These are phyloP conservation scores for Bolborhynchus lineola DNA, from an alignment of 2,113 vertebrate genomes.

Conservation along the genomic window DNA sequence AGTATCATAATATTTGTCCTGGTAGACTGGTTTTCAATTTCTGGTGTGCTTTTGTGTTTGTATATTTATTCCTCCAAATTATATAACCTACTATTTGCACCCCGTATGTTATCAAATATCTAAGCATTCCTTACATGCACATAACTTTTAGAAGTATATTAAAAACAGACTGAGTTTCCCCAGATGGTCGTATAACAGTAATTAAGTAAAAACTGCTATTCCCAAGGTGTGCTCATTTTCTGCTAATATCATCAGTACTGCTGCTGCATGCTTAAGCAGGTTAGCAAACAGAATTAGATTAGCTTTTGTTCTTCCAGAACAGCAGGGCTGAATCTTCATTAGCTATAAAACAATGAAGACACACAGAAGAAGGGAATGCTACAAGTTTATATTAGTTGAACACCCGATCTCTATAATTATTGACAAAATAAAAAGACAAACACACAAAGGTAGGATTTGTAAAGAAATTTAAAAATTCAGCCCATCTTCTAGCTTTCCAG, in stretches of 20 bases:
- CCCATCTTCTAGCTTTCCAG: not conserved
- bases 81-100: not conserved
- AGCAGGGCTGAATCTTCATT: not conserved
- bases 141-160: slow-evolving; percentile 6
- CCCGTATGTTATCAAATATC: not conserved
- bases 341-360: not conserved
- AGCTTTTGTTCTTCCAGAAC: slow-evolving; percentile 8
- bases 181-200: not conserved
- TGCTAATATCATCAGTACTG: slow-evolving; percentile 8
- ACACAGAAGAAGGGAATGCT: not conserved
- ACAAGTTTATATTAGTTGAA: not conserved
- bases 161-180: slow-evolving; percentile 20
- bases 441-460: not conserved
- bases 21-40: not conserved
- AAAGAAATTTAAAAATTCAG: not conserved
- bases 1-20: not conserved
- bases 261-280: slow-evolving; percentile 3
- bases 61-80: not conserved
- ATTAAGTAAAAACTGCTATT: slow-evolving; percentile 44
- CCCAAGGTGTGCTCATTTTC: slow-evolving; percentile 39
- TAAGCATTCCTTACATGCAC: not conserved
- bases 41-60: not conserved
- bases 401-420: rapidly evolving
- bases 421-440: not conserved
- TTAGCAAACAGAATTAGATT: slow-evolving; percentile 1